These are phyloP conservation scores for Cremastobaeus sp. DNA, from an alignment of 2,888 invertebrate species.

Conservation along the genomic window DNA sequence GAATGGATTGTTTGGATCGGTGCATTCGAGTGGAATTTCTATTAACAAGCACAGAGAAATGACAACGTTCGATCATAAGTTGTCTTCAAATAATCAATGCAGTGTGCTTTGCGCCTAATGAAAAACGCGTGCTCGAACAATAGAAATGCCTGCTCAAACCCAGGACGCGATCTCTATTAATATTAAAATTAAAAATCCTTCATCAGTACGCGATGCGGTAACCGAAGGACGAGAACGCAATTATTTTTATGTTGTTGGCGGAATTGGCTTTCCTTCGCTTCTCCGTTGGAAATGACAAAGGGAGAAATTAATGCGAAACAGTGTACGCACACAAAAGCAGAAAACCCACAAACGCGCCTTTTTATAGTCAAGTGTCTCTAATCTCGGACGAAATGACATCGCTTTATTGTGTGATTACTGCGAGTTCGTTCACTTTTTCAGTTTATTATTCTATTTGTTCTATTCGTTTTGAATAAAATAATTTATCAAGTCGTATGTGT, in stretches of 20 bases:
- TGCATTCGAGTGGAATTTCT: no score
- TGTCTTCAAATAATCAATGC: no score
- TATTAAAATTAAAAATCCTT: conserved; percentile 34
- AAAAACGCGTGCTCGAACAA: conserved; percentile 14
- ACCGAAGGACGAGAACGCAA: conserved; percentile 15
- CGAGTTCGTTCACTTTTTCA: background rate
- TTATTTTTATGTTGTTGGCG: conserved; percentile 30
- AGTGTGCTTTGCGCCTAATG: no score
- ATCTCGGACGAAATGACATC: background rate
- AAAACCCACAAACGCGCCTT: conserved; percentile 1
- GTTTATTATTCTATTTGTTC: no score
- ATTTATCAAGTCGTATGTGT: no score
- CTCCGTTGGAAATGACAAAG: conserved; percentile 10
- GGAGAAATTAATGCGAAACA: conserved; percentile 20
- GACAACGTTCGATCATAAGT: no score
- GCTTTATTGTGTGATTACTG: background rate
- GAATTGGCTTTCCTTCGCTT: conserved; percentile 19
- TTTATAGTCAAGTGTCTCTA: conserved; percentile 3
- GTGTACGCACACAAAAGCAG: conserved; percentile 7
- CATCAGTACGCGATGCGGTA: background rate
- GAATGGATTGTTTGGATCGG: no score
- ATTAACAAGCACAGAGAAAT: no score
- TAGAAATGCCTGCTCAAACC: conserved; percentile 23
- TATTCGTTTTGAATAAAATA: no score
- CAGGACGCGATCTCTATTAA: conserved; percentile 14